Percentiles rank a stretch among this genome's conserved stretches.
Conservation (phyloP, 2,113 vertebrate species). For the Anthoscopus minutus region DNA sequence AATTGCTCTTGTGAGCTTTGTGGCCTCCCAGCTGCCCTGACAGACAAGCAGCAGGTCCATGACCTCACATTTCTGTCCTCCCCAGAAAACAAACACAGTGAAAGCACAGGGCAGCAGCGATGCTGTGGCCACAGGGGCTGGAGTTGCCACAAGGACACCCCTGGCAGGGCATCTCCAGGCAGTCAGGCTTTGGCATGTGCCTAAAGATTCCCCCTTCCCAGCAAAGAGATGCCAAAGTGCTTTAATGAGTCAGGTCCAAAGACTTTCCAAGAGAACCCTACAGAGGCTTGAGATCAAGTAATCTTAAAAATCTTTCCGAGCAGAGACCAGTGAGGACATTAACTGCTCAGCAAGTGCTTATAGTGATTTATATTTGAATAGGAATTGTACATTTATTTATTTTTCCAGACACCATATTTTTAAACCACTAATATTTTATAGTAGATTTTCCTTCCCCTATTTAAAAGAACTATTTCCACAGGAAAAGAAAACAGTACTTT, state of each 20-base stretch:
- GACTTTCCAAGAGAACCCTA: constrained; percentile 4
- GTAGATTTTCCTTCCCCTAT: constrained; percentile 46
- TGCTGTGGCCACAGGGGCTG: background rate
- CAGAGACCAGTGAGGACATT: background rate
- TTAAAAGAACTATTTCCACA: constrained; percentile 48
- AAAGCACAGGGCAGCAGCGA: background rate
- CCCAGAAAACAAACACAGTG: rapidly evolving
- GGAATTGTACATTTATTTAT: constrained; percentile 65
- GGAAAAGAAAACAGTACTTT: background rate
- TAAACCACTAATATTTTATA: constrained; percentile 62
- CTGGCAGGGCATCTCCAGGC: background rate
- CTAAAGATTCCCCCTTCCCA: background rate
- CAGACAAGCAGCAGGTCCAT: background rate
- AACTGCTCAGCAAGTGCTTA: constrained; percentile 45
- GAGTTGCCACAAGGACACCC: background rate
- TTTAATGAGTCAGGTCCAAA: constrained; percentile 49
- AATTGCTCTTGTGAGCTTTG: rapidly evolving
- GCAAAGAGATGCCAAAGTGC: constrained; percentile 38
- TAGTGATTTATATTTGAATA: constrained; percentile 38
- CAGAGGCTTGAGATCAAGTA: background rate
- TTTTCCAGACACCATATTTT: constrained; percentile 60
- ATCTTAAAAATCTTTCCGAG: background rate
- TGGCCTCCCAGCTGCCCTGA: background rate
- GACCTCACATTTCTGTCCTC: background rate
- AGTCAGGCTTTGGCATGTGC: background rate